Base-by-base conservation (phyloP, 2,797 vertebrate genomes). In the Artibeus jamaicensis region DNA sequence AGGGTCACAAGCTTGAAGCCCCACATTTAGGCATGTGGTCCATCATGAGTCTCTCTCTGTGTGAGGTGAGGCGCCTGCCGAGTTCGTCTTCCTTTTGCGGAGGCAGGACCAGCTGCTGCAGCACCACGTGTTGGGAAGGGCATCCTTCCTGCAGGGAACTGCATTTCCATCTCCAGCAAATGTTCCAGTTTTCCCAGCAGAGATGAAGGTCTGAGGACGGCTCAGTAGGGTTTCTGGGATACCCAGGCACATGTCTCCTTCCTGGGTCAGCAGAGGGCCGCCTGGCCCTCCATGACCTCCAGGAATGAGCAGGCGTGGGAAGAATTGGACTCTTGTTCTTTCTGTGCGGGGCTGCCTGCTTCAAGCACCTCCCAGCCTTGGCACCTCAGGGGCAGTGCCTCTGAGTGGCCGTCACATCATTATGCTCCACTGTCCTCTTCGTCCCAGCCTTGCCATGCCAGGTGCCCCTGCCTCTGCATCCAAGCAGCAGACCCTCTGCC, bases 391-490 rank as follows among this genome's bases (percentile, higher is more conserved):
- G 22, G 15, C 14, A 19, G 79, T 9, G n/a, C n/a, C 19, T 62
- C 44, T 1, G n/a, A 50, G 89, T 9, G 5, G 26, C 42, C 0
- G 0, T 65, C n/a, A 10, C 9, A 6, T 6, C 9, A 22, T 21
- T 9, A 0, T 0, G 3, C 50, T 37, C 44, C 15, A 18, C 26
- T 6, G 0, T 42, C 59, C 46, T 53, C 4, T 46, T 16, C 9
- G 1, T 39, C n/a, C 78, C 2, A 3, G 32, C 12, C 67, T 24
- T 9, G 6, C 65, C 2, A 1, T 34, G n/a, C 50, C 2, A 15
- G 68, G 26, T 18, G 12, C 26, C 9, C 42, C 21, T 7, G 53
- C 10, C 39, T n/a, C 74, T 42, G 85, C 32, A 1, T 34, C 29
- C 37, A 12, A 19, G 44, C 18, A 2, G 3, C 37, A 16, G 22